Conservation (phyloP, 2,113 vertebrate species). For the Morone chrysops region DNA sequence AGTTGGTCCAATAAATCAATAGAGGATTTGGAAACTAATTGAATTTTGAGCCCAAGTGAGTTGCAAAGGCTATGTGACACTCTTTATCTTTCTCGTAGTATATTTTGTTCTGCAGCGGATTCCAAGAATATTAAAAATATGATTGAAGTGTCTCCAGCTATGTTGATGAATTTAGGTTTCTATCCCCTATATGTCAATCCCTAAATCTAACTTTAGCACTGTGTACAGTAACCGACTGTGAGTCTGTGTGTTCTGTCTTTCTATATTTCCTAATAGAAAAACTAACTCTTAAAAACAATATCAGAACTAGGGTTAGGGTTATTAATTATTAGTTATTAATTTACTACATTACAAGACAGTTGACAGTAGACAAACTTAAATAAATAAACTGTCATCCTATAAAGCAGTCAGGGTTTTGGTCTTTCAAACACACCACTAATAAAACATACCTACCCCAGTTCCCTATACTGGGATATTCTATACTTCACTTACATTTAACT, state of each 20-base stretch:
- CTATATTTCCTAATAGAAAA: too few species aligned
- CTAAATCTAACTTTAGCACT: background rate
- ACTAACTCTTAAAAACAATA: too few species aligned
- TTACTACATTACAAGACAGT: background rate
- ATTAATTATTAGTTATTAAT: too few species aligned
- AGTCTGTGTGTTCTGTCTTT: too few species aligned
- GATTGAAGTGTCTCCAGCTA: background rate
- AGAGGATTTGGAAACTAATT: slow-evolving; percentile 26
- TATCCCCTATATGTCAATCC: background rate
- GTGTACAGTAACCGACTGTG: background rate
- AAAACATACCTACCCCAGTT: background rate
- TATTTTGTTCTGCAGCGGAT: background rate
- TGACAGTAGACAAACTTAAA: background rate
- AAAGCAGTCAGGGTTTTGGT: too few species aligned
- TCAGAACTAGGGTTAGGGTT: too few species aligned
- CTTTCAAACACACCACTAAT: too few species aligned
- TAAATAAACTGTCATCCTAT: background rate
- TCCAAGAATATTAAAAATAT: background rate
- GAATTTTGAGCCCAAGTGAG: slow-evolving; percentile 6
- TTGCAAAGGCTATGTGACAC: background rate
- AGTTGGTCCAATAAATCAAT: slow-evolving; percentile 38
- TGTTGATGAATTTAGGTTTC: background rate
- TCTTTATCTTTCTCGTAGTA: background rate
- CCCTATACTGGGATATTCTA: too few species aligned
- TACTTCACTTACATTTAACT: too few species aligned